Evolutionary conservation across 37 sponge, comb jelly and placozoan genomes (phyloP), one percentile per base, ranked within the genome.

Genomic region (Agelas oroides): DNA sequence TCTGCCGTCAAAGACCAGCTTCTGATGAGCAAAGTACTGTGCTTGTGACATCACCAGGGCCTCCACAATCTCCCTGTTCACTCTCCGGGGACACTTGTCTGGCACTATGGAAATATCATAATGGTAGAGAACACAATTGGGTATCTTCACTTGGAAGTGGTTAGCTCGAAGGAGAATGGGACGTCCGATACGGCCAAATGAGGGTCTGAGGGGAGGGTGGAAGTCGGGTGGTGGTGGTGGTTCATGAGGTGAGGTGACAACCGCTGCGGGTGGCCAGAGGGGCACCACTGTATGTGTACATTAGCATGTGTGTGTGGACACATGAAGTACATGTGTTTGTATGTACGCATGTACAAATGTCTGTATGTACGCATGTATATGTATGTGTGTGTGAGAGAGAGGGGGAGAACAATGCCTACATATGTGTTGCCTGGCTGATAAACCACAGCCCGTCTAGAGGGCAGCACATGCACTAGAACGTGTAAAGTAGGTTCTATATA

Each of bases 1-100:
- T 41, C 84, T 72, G 56, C 97, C 97, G 61, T 97, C 97, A 83
- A 94, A 97, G 0, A 94, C 97, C 32, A 95, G 97, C 39, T 79
- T 85, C 59, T 89, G 86, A 34, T 82, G 80, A 21, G 79, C 97
- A 31, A 93, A 93, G 55, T 87, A 89, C 31, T 95, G 89, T 3
- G 38, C 59, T 25, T 88, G 86, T 17, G 74, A 53, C 35, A 78
- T 58, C 11, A 95, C 89, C 40, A 95, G 73, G 24, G 83, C 89
- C 46, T 95, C 95, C 23, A 95, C 86, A n/a, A 95, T 88, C 66
- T 95, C 95, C 2, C 95, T 70, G 52, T 95, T 95, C 33, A 95
- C 92, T 25, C 92, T 19, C 8, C 95, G 54, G 16, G 95, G 95
- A 71, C 95, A 95, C 72, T 95, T 95, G 65, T 95, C 95, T 0